phyloP scores from a whole-genome alignment of 2,888 invertebrate species.

The Brenthis daphne region DNA sequence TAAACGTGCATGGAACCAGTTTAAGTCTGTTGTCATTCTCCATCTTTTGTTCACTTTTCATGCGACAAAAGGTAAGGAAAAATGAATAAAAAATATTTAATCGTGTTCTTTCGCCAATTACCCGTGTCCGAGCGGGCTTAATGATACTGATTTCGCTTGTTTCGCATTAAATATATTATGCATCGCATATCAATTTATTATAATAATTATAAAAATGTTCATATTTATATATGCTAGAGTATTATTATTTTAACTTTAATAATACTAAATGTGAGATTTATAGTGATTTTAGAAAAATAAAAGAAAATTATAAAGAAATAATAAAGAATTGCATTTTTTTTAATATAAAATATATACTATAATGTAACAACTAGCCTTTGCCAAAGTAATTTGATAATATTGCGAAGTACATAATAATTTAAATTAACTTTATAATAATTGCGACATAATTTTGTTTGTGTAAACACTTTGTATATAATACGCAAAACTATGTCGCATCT shows the following conservation, averaged over 20 bases:
- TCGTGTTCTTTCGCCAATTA: constrained; percentile 37
- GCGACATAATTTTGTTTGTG: constrained; percentile 2
- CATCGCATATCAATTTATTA: not conserved
- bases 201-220: not conserved
- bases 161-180: constrained; percentile 5
- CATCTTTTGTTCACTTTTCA: constrained; percentile 67
- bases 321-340: no score
- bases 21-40: constrained; percentile 67
- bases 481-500: no score
- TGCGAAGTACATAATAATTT: no score
- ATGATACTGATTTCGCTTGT: constrained; percentile 12
- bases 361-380: no score
- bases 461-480: not conserved
- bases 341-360: no score
- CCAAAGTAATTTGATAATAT: no score
- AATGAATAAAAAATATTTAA: constrained; percentile 32
- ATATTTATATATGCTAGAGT: not conserved
- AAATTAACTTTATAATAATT: not conserved
- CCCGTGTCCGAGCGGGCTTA: constrained; percentile 13
- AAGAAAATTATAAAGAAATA: no score
- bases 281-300: no score
- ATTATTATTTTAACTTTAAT: no score
- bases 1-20: constrained; percentile 72
- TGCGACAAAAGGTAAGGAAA: constrained; percentile 62
- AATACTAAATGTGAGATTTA: no score